Percentiles rank a stretch among this genome's conserved stretches.
Evolutionary conservation across 2,797 vertebrate genomes (phyloP).

Genomic region (Selene dorsalis): DNA sequence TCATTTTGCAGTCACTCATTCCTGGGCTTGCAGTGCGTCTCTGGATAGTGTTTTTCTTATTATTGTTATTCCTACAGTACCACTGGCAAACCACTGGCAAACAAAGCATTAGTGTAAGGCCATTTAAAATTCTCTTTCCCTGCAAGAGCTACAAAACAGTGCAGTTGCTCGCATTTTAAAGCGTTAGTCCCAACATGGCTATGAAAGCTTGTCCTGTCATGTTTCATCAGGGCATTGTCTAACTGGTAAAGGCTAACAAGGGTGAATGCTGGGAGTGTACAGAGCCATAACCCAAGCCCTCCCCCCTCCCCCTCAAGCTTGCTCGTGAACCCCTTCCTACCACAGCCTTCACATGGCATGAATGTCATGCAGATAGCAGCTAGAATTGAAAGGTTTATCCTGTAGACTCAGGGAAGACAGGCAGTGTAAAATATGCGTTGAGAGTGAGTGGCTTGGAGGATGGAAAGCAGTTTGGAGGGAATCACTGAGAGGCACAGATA

Average conservation of each 20-base stretch:
- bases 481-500: slow-evolving; percentile 19
- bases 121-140: slow-evolving; percentile 75
- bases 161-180: slow-evolving; percentile 70
- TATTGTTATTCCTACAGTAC: slow-evolving; percentile 43
- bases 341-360: slow-evolving; percentile 79
- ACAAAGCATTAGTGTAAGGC: slow-evolving; percentile 55
- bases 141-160: slow-evolving; percentile 74
- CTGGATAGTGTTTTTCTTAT: slow-evolving; percentile 51
- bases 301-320: slow-evolving; percentile 30
- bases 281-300: slow-evolving; percentile 62
- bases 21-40: slow-evolving; percentile 37
- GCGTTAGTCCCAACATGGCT: slow-evolving; percentile 71
- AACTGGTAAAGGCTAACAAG: slow-evolving; percentile 83
- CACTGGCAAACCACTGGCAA: slow-evolving; percentile 60
- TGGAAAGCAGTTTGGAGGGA: slow-evolving; percentile 23
- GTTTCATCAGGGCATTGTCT: slow-evolving; percentile 81
- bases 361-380: slow-evolving; percentile 72
- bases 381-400: slow-evolving; percentile 78
- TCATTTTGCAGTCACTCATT: slow-evolving; percentile 51
- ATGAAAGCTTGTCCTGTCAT: slow-evolving; percentile 83
- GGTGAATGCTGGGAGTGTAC: slow-evolving; percentile 78
- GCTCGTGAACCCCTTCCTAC: slow-evolving; percentile 62
- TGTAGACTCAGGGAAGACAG: slow-evolving; percentile 64
- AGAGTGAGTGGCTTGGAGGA: slow-evolving; percentile 47
- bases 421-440: slow-evolving; percentile 65